Evolutionary conservation across 2,888 invertebrate genomes (phyloP).

Genomic region (Andrena hattorfiana): DNA sequence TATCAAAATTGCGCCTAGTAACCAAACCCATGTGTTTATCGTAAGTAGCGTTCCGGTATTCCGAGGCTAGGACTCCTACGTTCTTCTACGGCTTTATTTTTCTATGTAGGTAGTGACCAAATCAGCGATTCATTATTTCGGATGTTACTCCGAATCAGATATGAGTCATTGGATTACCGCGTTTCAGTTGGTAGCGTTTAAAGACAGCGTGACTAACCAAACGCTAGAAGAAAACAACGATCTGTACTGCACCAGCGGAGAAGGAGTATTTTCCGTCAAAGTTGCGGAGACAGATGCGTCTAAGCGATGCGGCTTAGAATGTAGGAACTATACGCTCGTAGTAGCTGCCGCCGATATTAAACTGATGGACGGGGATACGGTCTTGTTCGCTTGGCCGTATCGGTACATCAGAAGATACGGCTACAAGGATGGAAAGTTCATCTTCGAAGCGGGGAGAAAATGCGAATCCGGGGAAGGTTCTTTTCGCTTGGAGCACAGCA

Average conservation of each 20-base stretch:
- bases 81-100: not conserved
- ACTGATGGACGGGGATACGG: conserved; percentile 88
- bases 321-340: conserved; percentile 90
- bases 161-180: conserved; percentile 92
- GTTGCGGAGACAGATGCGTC: conserved; percentile 93
- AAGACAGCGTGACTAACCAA: conserved; percentile 88
- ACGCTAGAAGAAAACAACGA: conserved; percentile 94
- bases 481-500: conserved; percentile 92
- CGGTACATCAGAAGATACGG: conserved; percentile 93
- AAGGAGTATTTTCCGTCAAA: conserved; percentile 92
- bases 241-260: conserved; percentile 94
- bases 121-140: conserved; percentile 87
- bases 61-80: not conserved
- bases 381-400: conserved; percentile 93
- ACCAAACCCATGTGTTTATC: conserved; percentile 85
- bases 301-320: conserved; percentile 90
- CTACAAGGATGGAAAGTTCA: conserved; percentile 94
- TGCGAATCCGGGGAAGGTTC: conserved; percentile 94
- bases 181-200: conserved; percentile 93
- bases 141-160: conserved; percentile 89
- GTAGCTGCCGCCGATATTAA: conserved; percentile 92
- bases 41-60: conserved; percentile 78
- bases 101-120: conserved; percentile 89
- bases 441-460: conserved; percentile 95
- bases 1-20: conserved; percentile 90